These are phyloP conservation scores for Coturnix japonica DNA, from an alignment of 2,113 vertebrate genomes.

Conservation along the genomic window DNA sequence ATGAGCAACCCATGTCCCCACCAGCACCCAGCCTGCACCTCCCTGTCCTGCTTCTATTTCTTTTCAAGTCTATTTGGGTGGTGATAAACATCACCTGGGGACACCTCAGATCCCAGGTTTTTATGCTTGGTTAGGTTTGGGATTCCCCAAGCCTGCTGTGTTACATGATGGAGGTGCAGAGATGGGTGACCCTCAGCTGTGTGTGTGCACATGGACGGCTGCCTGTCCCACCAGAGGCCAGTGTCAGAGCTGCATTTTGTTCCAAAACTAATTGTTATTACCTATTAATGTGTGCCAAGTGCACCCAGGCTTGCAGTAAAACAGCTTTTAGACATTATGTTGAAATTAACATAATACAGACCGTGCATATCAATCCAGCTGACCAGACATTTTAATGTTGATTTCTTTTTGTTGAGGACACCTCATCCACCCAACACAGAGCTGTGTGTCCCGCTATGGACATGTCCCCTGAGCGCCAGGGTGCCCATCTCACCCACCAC, in stretches of 20 bases:
- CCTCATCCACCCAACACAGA: background rate
- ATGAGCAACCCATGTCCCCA: background rate
- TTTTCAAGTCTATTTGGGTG: background rate
- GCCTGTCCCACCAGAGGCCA: fast-evolving
- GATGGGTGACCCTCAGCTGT: background rate
- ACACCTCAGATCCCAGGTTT: background rate
- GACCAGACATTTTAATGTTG: background rate
- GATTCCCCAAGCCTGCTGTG: background rate
- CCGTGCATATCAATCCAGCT: background rate
- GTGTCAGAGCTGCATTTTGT: background rate
- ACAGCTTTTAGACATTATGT: background rate
- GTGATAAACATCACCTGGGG: background rate
- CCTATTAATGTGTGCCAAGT: background rate
- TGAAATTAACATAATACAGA: background rate
- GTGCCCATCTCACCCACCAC: background rate
- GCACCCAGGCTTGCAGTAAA: background rate
- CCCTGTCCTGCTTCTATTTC: background rate
- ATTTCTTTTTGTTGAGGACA: background rate
- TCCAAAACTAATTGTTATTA: background rate
- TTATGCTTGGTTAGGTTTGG: background rate
- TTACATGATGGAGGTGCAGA: background rate
- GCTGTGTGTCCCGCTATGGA: background rate
- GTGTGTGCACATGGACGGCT: too few relatives aligned
- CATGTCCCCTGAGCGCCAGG: too few relatives aligned
- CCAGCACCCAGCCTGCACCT: background rate